Base-by-base conservation (phyloP, 1,140 invertebrate species). In the Hylaeus volcanicus region DNA sequence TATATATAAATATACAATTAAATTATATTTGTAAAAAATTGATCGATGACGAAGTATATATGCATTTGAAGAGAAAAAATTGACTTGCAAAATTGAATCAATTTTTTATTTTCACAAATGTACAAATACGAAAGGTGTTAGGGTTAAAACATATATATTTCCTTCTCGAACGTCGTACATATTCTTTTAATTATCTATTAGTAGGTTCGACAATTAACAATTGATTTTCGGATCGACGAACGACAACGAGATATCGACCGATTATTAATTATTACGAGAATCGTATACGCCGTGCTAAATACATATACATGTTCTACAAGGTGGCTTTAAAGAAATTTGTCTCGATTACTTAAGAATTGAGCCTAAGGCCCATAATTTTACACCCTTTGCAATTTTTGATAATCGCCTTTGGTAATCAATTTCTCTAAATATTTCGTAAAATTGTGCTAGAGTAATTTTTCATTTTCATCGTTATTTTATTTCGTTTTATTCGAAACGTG, bases 171-270 rank as follows among this genome's bases (percentile, higher is more conserved):
- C 26, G 26, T 26, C 26, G 26, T 26, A 26, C 26, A 26, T 26
- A 26, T 26, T 26, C 26, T 26, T 26, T 26, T 26, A 26, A 26
- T 26, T 26, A 26, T 26, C 26, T 26, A 26, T 26, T 26, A 37
- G 43, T 72, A 15, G 48, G 39, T 55, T 72, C 66, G 65, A 37
- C 71, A 84, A 84, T 85, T 72, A 82, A 64, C 64, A 76, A 63
- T 81, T 77, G 77, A 84, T 84, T 58, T 85, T 64, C 12, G 5
- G 11, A 66, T 80, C 61, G 51, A 80, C 53, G 53, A 82, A 70
- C 69, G 37, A 45, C 66, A 58, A 6, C n/a, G 8, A 12, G 26
- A 41, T 66, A 58, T 65, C 14, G 45, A 71, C 0, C 1, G 12
- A 45, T 64, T 2, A n/a, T 48, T 9, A 43, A 68, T 69, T 53